Percentiles rank a stretch among this genome's conserved stretches.
phyloP scores from a whole-genome alignment of 2,113 vertebrate species.

The Boleophthalmus pectinirostris region DNA sequence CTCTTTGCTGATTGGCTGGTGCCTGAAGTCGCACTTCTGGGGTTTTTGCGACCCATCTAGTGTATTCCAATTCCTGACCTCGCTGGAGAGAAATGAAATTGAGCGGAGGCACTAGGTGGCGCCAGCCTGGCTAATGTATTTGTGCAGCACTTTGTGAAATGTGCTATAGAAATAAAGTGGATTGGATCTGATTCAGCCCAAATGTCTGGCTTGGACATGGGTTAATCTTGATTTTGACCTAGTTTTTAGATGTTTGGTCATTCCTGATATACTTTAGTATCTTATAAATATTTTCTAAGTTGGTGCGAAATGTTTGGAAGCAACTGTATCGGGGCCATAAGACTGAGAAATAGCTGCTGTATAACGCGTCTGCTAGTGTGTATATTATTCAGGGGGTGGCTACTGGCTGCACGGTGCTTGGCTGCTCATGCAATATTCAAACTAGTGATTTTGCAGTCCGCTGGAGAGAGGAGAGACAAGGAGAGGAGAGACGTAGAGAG shows the following conservation, averaged over 20 bases:
- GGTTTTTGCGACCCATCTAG: no score
- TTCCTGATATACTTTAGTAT: not conserved
- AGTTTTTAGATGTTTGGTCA: not conserved
- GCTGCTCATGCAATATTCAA: constrained; percentile 75
- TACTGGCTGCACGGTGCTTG: constrained; percentile 36
- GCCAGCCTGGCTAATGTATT: no score
- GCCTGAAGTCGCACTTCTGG: no score
- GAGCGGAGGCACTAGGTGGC: no score
- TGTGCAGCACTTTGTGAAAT: no score
- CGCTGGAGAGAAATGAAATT: no score
- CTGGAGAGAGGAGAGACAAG: constrained; percentile 38
- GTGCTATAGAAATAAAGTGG: no score
- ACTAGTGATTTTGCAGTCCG: constrained; percentile 56
- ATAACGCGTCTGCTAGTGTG: constrained; percentile 49
- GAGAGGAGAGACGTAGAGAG: constrained; percentile 37
- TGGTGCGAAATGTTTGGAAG: not conserved
- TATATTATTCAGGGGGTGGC: constrained; percentile 54
- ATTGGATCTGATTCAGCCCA: not conserved
- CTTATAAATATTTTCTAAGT: not conserved
- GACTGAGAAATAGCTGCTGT: constrained; percentile 12
- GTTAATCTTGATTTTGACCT: not conserved
- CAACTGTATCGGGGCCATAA: not conserved
- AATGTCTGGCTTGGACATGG: not conserved
- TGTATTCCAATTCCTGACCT: no score
- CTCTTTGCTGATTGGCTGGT: no score